Evolutionary conservation across 2,113 vertebrate species (phyloP), one percentile per base, ranked within the genome.

Genomic region (Symphodus melops): DNA sequence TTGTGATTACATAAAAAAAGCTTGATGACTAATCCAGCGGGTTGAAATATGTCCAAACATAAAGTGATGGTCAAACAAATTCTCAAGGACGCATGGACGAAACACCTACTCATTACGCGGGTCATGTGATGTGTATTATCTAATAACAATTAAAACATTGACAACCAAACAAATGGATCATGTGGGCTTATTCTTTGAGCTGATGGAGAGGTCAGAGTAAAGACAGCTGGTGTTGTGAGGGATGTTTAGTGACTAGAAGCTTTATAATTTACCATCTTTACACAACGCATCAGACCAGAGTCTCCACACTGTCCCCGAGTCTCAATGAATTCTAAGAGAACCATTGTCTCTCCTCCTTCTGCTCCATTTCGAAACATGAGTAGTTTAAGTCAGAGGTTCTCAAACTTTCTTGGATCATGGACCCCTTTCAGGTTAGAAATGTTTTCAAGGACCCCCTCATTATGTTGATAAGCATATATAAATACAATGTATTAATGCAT

Each of bases 61-160:
- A 20, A 52, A 36, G 25, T 16, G 2, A 52, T 16, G 13, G 14
- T 41, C 6, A 63, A 51, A 42, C 11, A 39, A 10, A 39, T 33
- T 33, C 25, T n/a, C 0, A 19, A 36, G 36, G 33, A 77, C 6
- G 7, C 42, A 25, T 4, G 6, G 9, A 72, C 41, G 21, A 80
- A 62, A 72, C 46, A 59, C 17, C 2, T 56, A 25, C 36, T 69
- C 62, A 36, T 4, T 2, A 68, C 62, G 28, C 60, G 53, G 79
- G 77, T 36, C 71, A 65, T 61, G 33, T 72, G 75, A 81, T 39
- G 57, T 90, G 91, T 91, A 92, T 91, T 91, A 61, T 79, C 28
- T 1, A 19, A 46, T 78, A 49, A 59, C 23, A 21, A 75, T 75
- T 21, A 77, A 79, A 85, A 86, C 67, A 77, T 33, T 61, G 55